Percentiles rank a stretch among this genome's conserved stretches.
Evolutionary conservation across 2,888 invertebrate genomes (phyloP).

Genomic region (Adela reaumurella): DNA sequence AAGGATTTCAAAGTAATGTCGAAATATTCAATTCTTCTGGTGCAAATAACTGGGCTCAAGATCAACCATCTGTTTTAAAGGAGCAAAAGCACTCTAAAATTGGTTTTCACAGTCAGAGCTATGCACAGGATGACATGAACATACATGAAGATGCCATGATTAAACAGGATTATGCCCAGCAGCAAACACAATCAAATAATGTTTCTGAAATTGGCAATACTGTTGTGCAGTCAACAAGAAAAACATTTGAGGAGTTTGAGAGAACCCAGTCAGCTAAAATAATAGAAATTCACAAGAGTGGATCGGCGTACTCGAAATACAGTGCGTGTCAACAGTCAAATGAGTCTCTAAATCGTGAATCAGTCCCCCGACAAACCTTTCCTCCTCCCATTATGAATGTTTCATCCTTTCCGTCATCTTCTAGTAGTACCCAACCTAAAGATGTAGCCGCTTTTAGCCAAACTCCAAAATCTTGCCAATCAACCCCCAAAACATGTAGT

Average conservation of each 20-base stretch:
- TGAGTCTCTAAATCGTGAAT: conserved; percentile 30
- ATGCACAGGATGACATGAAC: conserved; percentile 32
- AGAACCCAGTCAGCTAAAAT: conserved; percentile 61
- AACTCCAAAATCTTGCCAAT: conserved; percentile 33
- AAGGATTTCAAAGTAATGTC: conserved; percentile 30
- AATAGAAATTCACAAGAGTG: conserved; percentile 58
- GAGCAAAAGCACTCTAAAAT: conserved; percentile 47
- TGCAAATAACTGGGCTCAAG: conserved; percentile 27
- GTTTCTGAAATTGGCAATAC: conserved; percentile 51
- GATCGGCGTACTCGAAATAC: conserved; percentile 22
- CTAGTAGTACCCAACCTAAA: conserved; percentile 45
- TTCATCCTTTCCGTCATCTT: conserved; percentile 29
- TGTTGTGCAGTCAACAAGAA: conserved; percentile 61
- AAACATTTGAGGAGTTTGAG: conserved; percentile 66
- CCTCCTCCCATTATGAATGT: conserved; percentile 40
- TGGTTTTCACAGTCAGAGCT: conserved; percentile 46
- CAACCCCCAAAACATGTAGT: conserved; percentile 51
- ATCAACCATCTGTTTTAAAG: conserved; percentile 42
- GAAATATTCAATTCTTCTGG: conserved; percentile 27
- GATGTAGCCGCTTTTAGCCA: conserved; percentile 37
- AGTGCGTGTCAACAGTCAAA: conserved; percentile 25
- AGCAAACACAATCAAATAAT: conserved; percentile 46
- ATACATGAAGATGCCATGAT: conserved; percentile 35
- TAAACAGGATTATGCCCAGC: conserved; percentile 40
- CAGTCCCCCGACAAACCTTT: conserved; percentile 38